Evolutionary conservation across 1,140 invertebrate genomes (phyloP), one percentile per base, ranked within the genome.

Genomic region (Onthophagus taurus): DNA sequence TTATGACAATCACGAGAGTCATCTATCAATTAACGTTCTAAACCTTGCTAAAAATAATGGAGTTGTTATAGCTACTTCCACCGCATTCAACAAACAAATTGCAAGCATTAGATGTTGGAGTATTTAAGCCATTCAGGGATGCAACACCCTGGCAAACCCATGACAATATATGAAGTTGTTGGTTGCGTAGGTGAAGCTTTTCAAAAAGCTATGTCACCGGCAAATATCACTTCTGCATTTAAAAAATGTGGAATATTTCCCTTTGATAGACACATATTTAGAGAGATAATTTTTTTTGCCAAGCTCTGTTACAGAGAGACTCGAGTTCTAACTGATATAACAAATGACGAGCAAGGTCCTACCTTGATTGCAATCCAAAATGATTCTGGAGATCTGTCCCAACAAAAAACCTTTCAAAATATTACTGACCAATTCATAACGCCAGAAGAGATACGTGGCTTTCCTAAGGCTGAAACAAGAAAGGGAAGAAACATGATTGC

Each of bases 1-100:
- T 7, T 54, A 62, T 33, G 66, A 71, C 51, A 70, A 69, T 39
- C 64, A 71, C 45, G 59, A 61, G 33, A 58, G 52, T 11, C 60
- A 65, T 44, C 34, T 64, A 6, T 47, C 42, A 6, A 29, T 65
- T 6, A 49, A 54, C 43, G 59, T 49, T 9, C 31, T 65, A 0
- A 37, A 19, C 9, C 17, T 43, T 5, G 42, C 42, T 3, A 50
- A 50, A 36, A 38, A 54, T 24, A 37, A 20, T 20, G 19, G 35
- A 37, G 35, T 37, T 37, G 19, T 17, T 8, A 16, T 37, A 4
- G 4, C 19, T 8, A 37, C 35, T 37, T 18, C 19, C 35, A 7
- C 35, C 35, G 24, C 69, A 71, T 45, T 37, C 6, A 8, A 37
- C 5, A 8, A 6, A 37, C 17, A 44, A 35, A 44, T 14, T 44